Percentiles rank a stretch among this genome's conserved stretches.
Evolutionary conservation across 2,888 invertebrate genomes (phyloP).

Genomic region (Archips crataeganus): DNA sequence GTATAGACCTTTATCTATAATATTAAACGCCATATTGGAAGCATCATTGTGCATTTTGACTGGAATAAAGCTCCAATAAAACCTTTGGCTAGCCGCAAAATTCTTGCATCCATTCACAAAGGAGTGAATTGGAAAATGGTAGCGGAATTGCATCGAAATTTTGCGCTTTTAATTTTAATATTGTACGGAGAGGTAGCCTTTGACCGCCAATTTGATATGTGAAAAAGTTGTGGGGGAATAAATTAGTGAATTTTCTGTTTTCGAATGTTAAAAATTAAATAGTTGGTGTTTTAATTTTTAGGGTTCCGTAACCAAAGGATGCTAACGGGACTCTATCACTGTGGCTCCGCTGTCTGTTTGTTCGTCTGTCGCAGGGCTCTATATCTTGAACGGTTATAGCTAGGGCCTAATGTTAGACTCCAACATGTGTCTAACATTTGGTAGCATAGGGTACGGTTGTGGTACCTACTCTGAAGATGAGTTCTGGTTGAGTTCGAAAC

Average conservation of each 20-base stretch:
- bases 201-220: conserved; percentile 18
- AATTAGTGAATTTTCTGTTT: background rate
- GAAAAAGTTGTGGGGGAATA: background rate
- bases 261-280: no score
- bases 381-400: no score
- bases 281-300: no score
- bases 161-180: conserved; percentile 27
- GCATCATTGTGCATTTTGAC: conserved; percentile 33
- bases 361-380: no score
- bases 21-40: conserved; percentile 15
- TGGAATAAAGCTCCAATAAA: conserved; percentile 31
- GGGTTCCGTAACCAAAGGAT: no score
- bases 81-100: conserved; percentile 33
- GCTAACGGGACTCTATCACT: no score
- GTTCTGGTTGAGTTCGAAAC: no score
- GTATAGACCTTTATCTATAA: conserved; percentile 31
- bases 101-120: conserved; percentile 27
- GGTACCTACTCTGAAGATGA: no score
- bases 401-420: no score
- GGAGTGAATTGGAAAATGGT: conserved; percentile 14
- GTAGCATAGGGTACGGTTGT: no score
- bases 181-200: conserved; percentile 17
- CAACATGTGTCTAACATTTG: no score
- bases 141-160: conserved; percentile 20
- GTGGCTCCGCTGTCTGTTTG: no score